phyloP scores from a whole-genome alignment of 53 echinoderm and acorn worm genomes.

The Holothuria scabra region DNA sequence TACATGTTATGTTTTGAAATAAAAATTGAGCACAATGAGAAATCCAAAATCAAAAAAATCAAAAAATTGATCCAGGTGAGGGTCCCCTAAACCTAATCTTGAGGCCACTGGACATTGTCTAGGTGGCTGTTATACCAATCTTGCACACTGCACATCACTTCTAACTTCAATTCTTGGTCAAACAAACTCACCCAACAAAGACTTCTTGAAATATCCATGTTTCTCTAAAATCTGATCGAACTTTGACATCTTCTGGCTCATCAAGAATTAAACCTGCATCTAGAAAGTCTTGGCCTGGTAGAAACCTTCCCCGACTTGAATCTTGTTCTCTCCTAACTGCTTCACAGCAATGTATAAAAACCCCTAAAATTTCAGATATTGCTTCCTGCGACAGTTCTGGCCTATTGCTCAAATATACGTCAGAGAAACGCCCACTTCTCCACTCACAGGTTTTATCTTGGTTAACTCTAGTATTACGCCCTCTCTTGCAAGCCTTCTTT shows the following conservation, averaged over 20 bases:
- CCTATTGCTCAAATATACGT: background rate
- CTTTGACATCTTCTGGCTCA: background rate
- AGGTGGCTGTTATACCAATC: too few relatives aligned
- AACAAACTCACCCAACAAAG: slow-evolving; percentile 64
- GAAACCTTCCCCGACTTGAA: background rate
- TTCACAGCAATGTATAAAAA: slow-evolving; percentile 26
- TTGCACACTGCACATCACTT: too few relatives aligned
- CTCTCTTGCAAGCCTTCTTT: background rate
- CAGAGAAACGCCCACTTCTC: background rate
- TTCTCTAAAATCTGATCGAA: slow-evolving; percentile 67
- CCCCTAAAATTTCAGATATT: background rate
- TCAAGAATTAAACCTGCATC: slow-evolving; percentile 2
- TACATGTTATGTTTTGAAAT: too few relatives aligned
- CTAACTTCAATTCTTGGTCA: background rate
- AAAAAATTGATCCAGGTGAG: too few relatives aligned
- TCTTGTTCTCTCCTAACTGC: background rate
- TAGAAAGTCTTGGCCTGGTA: background rate
- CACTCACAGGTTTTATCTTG: background rate
- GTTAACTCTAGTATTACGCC: background rate
- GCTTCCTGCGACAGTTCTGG: background rate
- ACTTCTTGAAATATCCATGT: slow-evolving; percentile 87
- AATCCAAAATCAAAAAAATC: too few relatives aligned
- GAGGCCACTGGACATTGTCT: too few relatives aligned
- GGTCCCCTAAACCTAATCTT: too few relatives aligned
- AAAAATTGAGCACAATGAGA: too few relatives aligned